Conservation (phyloP, 2,888 invertebrate genomes). For the Pimpla rufipes region DNA sequence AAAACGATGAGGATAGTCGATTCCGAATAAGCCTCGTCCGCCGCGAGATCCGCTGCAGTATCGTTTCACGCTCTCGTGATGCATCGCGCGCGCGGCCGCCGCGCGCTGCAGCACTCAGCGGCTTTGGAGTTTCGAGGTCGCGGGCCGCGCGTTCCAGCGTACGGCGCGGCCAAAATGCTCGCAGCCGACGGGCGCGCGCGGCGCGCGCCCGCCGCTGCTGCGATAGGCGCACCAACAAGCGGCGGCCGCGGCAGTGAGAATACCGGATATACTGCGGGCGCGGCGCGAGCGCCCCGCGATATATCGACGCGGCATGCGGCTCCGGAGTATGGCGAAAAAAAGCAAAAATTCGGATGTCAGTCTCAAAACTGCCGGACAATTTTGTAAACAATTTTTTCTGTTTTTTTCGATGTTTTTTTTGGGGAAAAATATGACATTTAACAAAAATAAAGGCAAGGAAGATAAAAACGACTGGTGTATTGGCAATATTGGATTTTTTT, state of each 20-base stretch:
- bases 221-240: slow-evolving; percentile 13
- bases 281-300: too few relatives aligned
- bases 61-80: slow-evolving; percentile 20
- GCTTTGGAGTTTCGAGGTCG: slow-evolving; percentile 57
- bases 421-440: too few relatives aligned
- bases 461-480: too few relatives aligned
- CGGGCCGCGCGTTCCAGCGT: slow-evolving; percentile 51
- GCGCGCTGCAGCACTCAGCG: slow-evolving; percentile 24
- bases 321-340: too few relatives aligned
- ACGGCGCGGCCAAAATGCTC: slow-evolving; percentile 37
- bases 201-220: slow-evolving; percentile 19
- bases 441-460: too few relatives aligned
- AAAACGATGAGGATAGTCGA: slow-evolving; percentile 57
- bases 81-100: neutral
- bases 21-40: slow-evolving; percentile 48
- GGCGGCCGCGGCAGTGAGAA: slow-evolving; percentile 1
- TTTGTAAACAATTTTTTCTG: too few relatives aligned
- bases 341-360: too few relatives aligned
- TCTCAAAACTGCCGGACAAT: too few relatives aligned
- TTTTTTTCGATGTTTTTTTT: too few relatives aligned
- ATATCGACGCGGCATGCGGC: too few relatives aligned
- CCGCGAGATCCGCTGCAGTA: slow-evolving; percentile 37
- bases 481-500: too few relatives aligned
- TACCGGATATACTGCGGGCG: neutral
- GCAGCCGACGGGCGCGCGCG: slow-evolving; percentile 5